These are phyloP conservation scores for Barnardius zonarius DNA, from an alignment of 2,113 vertebrate genomes.

Conservation along the genomic window DNA sequence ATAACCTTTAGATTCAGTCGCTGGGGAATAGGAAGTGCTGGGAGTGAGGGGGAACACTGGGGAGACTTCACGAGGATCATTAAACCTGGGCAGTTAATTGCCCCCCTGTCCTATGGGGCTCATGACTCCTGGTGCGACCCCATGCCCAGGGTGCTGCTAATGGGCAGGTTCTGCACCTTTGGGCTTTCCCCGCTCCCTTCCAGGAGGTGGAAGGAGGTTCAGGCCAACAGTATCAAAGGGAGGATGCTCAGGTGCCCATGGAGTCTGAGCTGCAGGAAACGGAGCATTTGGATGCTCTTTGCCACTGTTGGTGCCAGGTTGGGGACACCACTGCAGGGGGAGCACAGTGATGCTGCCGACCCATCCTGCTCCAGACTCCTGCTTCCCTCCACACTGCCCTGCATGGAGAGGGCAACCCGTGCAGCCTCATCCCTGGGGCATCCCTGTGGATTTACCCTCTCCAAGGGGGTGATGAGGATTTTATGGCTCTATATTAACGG, in stretches of 20 bases:
- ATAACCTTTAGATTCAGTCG: background rate
- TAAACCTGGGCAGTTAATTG: background rate
- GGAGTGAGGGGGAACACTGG: background rate
- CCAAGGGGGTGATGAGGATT: background rate
- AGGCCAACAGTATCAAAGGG: background rate
- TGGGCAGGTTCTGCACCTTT: background rate
- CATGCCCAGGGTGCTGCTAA: background rate
- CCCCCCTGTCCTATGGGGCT: background rate
- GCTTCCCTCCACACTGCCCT: background rate
- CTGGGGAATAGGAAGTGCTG: background rate
- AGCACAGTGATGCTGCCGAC: background rate
- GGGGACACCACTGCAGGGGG: background rate
- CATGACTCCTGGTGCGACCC: background rate
- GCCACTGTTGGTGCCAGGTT: background rate
- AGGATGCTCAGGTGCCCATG: background rate
- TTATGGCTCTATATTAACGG: background rate
- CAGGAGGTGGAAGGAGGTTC: background rate
- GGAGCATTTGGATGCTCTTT: background rate
- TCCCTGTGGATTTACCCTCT: background rate
- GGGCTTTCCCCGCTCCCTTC: rapidly evolving
- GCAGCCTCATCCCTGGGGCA: background rate
- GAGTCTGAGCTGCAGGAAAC: background rate
- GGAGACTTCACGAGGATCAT: background rate
- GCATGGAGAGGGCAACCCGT: rapidly evolving
- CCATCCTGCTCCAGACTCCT: background rate